A percentile compares a stretch with the other conserved stretches of the same genome.
Conservation (phyloP, 23 tunicate genomes). For the Styela clava region DNA sequence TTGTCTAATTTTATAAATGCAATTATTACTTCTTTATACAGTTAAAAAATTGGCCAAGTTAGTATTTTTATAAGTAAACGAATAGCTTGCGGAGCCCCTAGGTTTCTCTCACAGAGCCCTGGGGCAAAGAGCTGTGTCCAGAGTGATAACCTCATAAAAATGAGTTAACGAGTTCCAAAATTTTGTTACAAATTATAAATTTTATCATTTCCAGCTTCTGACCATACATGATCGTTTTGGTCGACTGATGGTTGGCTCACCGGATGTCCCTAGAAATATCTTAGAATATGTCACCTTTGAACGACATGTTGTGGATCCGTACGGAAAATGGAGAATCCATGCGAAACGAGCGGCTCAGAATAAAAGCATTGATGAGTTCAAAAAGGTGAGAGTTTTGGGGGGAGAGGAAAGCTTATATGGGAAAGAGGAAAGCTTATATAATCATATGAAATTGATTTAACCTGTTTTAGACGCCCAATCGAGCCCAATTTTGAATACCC, state of each 20-base stretch:
- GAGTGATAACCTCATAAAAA: not conserved
- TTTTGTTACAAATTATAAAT: not conserved
- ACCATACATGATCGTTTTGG: conserved; percentile 88
- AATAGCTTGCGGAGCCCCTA: too few species aligned
- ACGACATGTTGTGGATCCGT: conserved; percentile 73
- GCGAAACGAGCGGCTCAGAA: conserved; percentile 40
- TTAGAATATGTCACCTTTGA: conserved; percentile 91
- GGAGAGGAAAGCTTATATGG: too few species aligned
- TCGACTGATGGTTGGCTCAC: conserved; percentile 73
- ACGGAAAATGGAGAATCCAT: conserved; percentile 89
- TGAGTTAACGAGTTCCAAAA: not conserved
- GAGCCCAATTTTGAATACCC: too few species aligned
- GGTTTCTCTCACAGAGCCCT: too few species aligned
- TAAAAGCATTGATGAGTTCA: conserved; percentile 44
- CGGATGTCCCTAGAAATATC: conserved; percentile 53
- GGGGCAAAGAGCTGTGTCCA: too few species aligned
- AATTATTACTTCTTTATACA: too few species aligned
- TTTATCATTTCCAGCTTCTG: conserved; percentile 49
- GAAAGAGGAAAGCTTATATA: too few species aligned
- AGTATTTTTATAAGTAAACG: too few species aligned
- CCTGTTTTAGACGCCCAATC: too few species aligned
- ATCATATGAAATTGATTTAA: too few species aligned
- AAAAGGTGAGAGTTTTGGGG: conserved; percentile 28
- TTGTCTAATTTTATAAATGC: too few species aligned
- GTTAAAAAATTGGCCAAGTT: too few species aligned